Evolutionary conservation across 2,888 invertebrate species (phyloP).

Genomic region (Drosophila fungiperda): DNA sequence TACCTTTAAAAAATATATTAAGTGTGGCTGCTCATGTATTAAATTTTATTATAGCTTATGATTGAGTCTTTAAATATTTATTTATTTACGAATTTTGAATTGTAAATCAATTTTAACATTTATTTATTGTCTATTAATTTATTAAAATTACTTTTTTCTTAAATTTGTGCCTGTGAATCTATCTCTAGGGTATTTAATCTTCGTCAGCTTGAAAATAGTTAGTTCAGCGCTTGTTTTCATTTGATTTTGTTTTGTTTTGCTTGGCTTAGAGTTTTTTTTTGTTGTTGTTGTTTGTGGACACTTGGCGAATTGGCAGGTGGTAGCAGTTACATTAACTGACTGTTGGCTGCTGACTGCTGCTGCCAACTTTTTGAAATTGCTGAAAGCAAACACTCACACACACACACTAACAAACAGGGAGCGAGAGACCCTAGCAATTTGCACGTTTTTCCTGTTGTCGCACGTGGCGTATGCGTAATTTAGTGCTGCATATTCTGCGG

Average conservation of each 20-base stretch:
- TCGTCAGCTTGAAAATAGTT: conserved; percentile 1
- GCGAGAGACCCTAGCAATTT: conserved; percentile 57
- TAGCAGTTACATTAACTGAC: conserved; percentile 26
- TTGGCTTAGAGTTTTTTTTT: conserved; percentile 30
- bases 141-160: neutral
- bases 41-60: neutral
- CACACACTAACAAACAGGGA: neutral
- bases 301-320: conserved; percentile 77
- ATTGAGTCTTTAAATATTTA: neutral
- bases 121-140: neutral
- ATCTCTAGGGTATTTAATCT: conserved; percentile 26
- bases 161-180: neutral
- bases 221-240: conserved; percentile 24
- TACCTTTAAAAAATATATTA: neutral
- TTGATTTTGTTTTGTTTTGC: conserved; percentile 51
- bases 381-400: neutral
- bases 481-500: conserved; percentile 78
- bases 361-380: conserved; percentile 23
- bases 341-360: conserved; percentile 4
- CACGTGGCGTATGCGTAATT: conserved; percentile 80
- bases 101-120: neutral
- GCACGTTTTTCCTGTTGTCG: conserved; percentile 64
- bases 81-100: neutral
- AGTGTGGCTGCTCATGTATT: neutral
- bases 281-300: conserved; percentile 69